Percentiles rank a stretch among this genome's conserved stretches.
Evolutionary conservation across 1,140 invertebrate species (phyloP).

Genomic region (Drosophila mojavensis): DNA sequence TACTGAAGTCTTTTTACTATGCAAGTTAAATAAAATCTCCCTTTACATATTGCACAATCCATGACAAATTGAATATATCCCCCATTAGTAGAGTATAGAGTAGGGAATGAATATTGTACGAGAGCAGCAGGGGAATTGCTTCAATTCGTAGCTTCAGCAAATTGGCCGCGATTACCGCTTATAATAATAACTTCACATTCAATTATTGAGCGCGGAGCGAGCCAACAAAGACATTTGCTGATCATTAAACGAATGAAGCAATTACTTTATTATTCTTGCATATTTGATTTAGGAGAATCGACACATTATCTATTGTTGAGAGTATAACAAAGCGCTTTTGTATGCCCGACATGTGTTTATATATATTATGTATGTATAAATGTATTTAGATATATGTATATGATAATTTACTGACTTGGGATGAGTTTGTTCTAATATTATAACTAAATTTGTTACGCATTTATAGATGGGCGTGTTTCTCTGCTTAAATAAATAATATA

Average conservation of each 20-base stretch:
- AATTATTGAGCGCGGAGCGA: slow-evolving; percentile 48
- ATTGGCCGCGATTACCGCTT: slow-evolving; percentile 47
- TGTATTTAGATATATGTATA: neutral
- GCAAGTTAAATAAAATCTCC: no score
- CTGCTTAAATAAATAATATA: neutral
- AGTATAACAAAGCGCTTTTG: neutral
- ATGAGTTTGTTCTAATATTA: neutral
- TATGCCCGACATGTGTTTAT: neutral
- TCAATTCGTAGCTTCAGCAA: slow-evolving; percentile 22
- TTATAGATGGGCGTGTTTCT: neutral
- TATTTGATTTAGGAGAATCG: slow-evolving; percentile 65
- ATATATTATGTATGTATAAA: no score
- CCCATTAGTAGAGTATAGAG: neutral
- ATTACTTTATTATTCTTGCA: slow-evolving; percentile 64
- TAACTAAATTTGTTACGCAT: neutral
- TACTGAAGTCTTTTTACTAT: no score
- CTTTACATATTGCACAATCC: no score
- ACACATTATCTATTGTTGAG: slow-evolving; percentile 26
- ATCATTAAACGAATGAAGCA: slow-evolving; percentile 77
- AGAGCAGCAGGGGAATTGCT: neutral
- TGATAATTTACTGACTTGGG: neutral
- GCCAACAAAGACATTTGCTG: slow-evolving; percentile 63
- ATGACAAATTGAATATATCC: no score
- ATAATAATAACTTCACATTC: slow-evolving; percentile 65
- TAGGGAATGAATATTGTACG: neutral